Evolutionary conservation across 2,888 invertebrate species (phyloP), one percentile per base, ranked within the genome.

Genomic region (Marasmarcha lunaedactyla): DNA sequence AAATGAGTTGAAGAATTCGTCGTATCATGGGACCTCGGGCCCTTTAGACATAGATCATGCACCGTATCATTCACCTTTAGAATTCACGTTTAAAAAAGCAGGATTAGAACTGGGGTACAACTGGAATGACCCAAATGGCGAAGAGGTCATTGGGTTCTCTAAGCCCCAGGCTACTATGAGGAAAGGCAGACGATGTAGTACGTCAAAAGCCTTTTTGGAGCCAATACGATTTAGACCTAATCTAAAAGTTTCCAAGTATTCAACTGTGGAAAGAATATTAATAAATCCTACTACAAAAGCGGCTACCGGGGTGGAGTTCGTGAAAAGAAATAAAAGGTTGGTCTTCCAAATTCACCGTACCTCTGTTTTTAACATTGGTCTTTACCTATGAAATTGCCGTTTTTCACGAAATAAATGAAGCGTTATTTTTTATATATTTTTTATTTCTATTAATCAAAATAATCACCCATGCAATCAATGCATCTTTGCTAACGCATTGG

Each of bases 141-240:
- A 85, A 49, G 58, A 81, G 2, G 54, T 87, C 1, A 65, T 88
- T 26, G 92, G 92, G 0, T 92, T 92, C 55, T 88, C 89, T 0
- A 85, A 87, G 39, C 88, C 88, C 0, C 91, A 91, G 60, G 90
- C 90, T 0, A 92, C 89, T 14, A 84, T 91, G 62, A 74, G 88
- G 37, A 81, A 86, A 39, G 94, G 94, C 0, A 84, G 89, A 38
- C 81, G 94, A 43, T 92, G 92, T 50, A 94, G 93, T 58, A 88
- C 92, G 0, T 87, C 89, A 1, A 93, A 92, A 64, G 93, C 94
- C 0, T 94, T 92, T 62, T 72, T 94, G 11, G 85, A 87, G 47
- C 90, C 93, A 0, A 84, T 90, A 1, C 71, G 86, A 9, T 58
- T 78, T 9, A 83, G 93, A 27, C 53, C 60, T 9, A 94, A 94